These are phyloP conservation scores for Etheostoma spectabile DNA, from an alignment of 2,113 vertebrate genomes.

Conservation along the genomic window DNA sequence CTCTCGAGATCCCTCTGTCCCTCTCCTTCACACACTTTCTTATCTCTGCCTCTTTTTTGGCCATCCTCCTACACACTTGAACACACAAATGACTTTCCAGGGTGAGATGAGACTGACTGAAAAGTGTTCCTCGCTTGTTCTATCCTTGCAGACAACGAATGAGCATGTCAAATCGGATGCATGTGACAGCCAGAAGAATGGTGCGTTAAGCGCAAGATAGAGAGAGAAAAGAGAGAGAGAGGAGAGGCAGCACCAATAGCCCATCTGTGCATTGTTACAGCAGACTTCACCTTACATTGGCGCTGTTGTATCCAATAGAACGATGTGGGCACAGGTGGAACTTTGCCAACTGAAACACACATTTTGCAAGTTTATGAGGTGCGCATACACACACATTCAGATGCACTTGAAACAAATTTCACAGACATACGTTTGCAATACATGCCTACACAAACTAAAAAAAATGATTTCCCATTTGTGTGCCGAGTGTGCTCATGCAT, in stretches of 20 bases:
- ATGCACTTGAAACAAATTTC: constrained; percentile 26
- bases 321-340: constrained; percentile 67
- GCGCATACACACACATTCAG: constrained; percentile 18
- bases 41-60: constrained; percentile 25
- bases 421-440: constrained; percentile 8
- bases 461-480: neutral
- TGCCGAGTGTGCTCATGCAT: neutral
- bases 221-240: constrained; percentile 13
- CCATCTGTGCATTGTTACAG: constrained; percentile 77
- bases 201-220: constrained; percentile 25
- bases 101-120: constrained; percentile 59
- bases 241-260: constrained; percentile 37
- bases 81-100: constrained; percentile 58
- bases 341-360: constrained; percentile 28
- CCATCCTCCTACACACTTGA: constrained; percentile 35
- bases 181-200: constrained; percentile 52
- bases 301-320: constrained; percentile 39
- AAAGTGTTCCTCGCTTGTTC: constrained; percentile 62
- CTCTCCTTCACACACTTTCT: constrained; percentile 24
- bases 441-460: constrained; percentile 9
- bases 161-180: constrained; percentile 66
- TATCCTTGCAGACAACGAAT: constrained; percentile 51
- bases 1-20: constrained; percentile 10
- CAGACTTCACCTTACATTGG: constrained; percentile 64
- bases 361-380: constrained; percentile 5